These are phyloP conservation scores for Hirudo medicinalis DNA, from an alignment of 1,140 invertebrate species.

Conservation along the genomic window DNA sequence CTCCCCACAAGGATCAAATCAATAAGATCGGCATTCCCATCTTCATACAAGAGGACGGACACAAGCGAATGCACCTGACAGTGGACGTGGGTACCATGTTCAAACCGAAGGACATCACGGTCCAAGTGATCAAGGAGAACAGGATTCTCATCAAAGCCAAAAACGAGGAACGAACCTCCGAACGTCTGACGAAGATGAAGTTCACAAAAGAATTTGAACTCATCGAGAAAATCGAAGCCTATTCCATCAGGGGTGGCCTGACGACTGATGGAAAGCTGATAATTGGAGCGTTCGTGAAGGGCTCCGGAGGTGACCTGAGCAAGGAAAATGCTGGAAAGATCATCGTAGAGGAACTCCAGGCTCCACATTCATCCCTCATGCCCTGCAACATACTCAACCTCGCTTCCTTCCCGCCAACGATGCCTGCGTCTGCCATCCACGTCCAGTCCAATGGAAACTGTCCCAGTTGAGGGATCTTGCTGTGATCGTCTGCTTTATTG, in stretches of 20 bases:
- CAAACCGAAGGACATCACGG: constrained; percentile 24
- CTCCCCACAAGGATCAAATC: constrained; percentile 5
- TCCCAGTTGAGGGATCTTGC: background rate
- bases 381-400: constrained; percentile 23
- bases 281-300: constrained; percentile 20
- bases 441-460: background rate
- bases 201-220: constrained; percentile 22
- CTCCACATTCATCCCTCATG: constrained; percentile 11
- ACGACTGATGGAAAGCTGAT: constrained; percentile 19
- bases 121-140: constrained; percentile 24
- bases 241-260: constrained; percentile 20
- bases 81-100: constrained; percentile 22
- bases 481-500: background rate
- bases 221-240: constrained; percentile 21
- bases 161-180: constrained; percentile 22
- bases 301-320: constrained; percentile 11
- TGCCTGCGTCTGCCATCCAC: constrained; percentile 14
- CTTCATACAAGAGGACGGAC: constrained; percentile 19
- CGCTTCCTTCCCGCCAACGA: constrained; percentile 22
- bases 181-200: constrained; percentile 21
- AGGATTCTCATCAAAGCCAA: constrained; percentile 23
- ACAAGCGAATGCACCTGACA: constrained; percentile 17
- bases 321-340: constrained; percentile 16
- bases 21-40: constrained; percentile 19
- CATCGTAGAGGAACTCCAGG: constrained; percentile 12